These are phyloP conservation scores for Rhinogobio ventralis DNA, from an alignment of 2,797 vertebrate species.

Conservation along the genomic window DNA sequence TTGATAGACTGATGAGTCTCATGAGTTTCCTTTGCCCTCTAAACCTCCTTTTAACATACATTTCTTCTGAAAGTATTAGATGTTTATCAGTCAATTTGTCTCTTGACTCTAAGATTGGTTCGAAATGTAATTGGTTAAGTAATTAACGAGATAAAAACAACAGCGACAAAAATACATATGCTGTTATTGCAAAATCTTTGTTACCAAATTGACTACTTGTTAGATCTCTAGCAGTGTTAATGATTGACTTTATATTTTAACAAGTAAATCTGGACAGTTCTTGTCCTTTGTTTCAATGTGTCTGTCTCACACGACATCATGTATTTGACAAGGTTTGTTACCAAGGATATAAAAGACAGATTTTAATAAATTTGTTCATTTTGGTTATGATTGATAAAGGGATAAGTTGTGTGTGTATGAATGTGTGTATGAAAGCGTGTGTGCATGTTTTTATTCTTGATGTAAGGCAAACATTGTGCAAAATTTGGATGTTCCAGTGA, in stretches of 20 bases:
- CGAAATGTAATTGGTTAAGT: conserved; percentile 8
- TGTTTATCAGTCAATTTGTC: conserved; percentile 22
- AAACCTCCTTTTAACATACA: not conserved
- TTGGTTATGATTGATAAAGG: conserved; percentile 65
- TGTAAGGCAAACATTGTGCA: conserved; percentile 63
- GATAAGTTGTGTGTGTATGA: conserved; percentile 58
- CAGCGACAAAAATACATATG: not conserved
- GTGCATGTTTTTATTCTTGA: conserved; percentile 25
- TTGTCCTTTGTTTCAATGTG: not conserved
- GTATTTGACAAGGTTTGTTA: conserved; percentile 28
- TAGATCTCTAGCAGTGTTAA: conserved; percentile 23
- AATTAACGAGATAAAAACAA: conserved; percentile 2
- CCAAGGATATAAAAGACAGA: not conserved
- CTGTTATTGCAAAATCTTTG: conserved; percentile 5
- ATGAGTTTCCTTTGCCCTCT: conserved; percentile 10
- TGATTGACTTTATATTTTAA: not conserved
- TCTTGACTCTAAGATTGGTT: conserved; percentile 10
- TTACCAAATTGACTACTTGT: conserved; percentile 17
- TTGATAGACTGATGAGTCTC: conserved; percentile 35
- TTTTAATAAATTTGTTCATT: conserved; percentile 50
- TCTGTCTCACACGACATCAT: conserved; percentile 17
- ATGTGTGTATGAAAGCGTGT: conserved; percentile 7
- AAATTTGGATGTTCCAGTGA: conserved; percentile 71
- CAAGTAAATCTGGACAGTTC: not conserved
- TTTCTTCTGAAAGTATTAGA: conserved; percentile 38